phyloP scores from a whole-genome alignment of 53 echinoderm and acorn worm species.

The Holothuria scabra region DNA sequence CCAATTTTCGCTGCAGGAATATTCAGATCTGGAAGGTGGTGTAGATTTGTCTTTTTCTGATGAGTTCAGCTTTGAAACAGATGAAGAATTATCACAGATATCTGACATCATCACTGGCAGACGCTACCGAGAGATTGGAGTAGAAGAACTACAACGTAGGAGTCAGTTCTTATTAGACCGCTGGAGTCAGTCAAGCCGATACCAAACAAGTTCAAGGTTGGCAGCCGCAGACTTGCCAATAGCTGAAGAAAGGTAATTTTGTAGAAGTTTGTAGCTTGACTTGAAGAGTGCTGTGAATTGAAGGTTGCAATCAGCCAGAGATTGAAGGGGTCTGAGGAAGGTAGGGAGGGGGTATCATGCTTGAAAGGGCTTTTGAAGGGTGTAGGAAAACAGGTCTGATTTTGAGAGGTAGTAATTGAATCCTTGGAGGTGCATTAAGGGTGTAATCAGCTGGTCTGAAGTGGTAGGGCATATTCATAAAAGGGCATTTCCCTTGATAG shows the following conservation, averaged over 20 bases:
- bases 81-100: neutral
- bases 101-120: constrained; percentile 68
- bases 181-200: constrained; percentile 29
- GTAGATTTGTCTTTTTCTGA: constrained; percentile 25
- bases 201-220: neutral
- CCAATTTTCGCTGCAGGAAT: neutral
- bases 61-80: neutral
- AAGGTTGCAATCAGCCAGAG: no score
- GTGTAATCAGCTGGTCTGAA: no score
- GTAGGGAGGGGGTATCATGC: no score
- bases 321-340: no score
- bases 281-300: no score
- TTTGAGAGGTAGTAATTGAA: no score
- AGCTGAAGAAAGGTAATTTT: constrained; percentile 6
- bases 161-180: constrained; percentile 55
- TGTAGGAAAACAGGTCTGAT: no score
- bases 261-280: no score
- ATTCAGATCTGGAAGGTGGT: neutral
- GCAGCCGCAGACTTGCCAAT: constrained; percentile 22
- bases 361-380: no score
- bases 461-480: no score
- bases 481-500: no score
- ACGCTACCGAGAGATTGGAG: constrained; percentile 46
- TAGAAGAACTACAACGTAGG: constrained; percentile 36
- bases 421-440: no score